phyloP scores from a whole-genome alignment of 2,888 invertebrate genomes.

The Trisateles emortualis region DNA sequence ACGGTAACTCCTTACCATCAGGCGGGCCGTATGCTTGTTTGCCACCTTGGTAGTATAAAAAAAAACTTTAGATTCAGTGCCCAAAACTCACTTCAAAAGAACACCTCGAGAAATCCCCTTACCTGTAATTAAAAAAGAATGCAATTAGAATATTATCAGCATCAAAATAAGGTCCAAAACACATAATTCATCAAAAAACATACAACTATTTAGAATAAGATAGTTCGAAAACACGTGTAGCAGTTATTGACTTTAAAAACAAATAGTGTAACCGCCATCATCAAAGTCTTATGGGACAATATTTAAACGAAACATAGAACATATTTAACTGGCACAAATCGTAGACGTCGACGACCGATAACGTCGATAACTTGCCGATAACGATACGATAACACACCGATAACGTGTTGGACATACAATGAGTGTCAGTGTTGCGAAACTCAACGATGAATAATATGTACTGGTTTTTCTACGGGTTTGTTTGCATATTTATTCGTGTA shows the following conservation, averaged over 20 bases:
- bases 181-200: neutral
- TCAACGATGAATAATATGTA: constrained; percentile 21
- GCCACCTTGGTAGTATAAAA: too few species aligned
- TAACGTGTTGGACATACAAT: constrained; percentile 36
- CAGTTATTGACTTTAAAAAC: constrained; percentile 21
- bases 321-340: constrained; percentile 50
- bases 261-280: constrained; percentile 23
- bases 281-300: constrained; percentile 30
- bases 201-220: neutral
- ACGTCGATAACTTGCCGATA: constrained; percentile 41
- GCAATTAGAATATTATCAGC: neutral
- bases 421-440: constrained; percentile 59
- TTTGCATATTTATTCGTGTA: neutral
- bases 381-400: constrained; percentile 35
- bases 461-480: neutral
- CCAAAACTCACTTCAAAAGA: too few species aligned
- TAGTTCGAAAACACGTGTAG: constrained; percentile 22
- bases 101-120: neutral
- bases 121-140: neutral
- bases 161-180: neutral
- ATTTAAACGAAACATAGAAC: constrained; percentile 24
- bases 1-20: too few species aligned
- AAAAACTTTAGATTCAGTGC: too few species aligned
- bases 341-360: constrained; percentile 50
- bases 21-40: too few species aligned